Base-by-base conservation (phyloP, 92 coral and sea anemone species). In the Paramuricea clavata region DNA sequence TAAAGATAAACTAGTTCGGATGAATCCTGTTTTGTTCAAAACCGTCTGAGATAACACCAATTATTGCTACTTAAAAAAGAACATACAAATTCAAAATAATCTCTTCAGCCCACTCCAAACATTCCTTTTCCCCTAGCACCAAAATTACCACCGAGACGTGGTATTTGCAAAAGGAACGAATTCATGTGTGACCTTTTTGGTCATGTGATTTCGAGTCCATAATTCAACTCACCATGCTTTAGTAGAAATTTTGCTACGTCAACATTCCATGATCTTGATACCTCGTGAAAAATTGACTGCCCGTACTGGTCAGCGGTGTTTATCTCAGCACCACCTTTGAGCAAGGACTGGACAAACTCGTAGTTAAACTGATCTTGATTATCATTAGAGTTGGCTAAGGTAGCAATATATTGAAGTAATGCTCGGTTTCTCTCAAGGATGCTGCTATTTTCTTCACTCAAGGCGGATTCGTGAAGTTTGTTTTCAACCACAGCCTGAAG, bases 231-330 rank as follows among this genome's bases (percentile, higher is more conserved):
- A 96, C 99, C 99, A 87, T 89, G 81, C 12, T 90, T 93, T 31
- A 96, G 91, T 2, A 96, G 91, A 69, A 94, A 89, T 89, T 76
- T 91, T 41, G 94, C 97, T 13, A 96, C 99, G 56, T 81, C 94
- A 1, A 85, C 89, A 64, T 96, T 95, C 99, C 99, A 96, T 71
- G 95, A 98, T 27, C 99, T 65, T 0, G 98, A 95, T 16, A 98
- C 98, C 80, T 96, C 98, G 85, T 96, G 99, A 70, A 96, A 81
- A 2, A 94, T 69, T 0, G 97, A 89, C 90, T 96, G 99, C 8
- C 95, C 99, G 62, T 94, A 94, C 67, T 98, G 91, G 88, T 96
- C 99, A 32, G 93, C 88, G 13, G 88, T 90, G 54, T 90, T 93
- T 3, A 93, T 79, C 13, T 89, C 89, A 31, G 99, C 99, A 21